Evolutionary conservation across 2,113 vertebrate species (phyloP), one percentile per base, ranked within the genome.

Genomic region (Puntigrus tetrazona): DNA sequence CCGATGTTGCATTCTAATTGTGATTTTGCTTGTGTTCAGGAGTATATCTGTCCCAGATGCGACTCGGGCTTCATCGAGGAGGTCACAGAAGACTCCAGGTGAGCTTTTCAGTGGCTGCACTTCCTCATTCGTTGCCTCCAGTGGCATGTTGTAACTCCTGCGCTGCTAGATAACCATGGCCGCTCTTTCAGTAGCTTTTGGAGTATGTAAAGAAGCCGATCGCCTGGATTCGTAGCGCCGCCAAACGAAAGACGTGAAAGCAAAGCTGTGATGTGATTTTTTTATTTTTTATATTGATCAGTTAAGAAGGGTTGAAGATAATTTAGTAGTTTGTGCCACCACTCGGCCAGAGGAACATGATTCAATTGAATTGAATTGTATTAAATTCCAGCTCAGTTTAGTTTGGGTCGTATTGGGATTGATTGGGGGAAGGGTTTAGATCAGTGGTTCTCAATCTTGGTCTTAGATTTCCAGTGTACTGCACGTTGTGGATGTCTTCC

Each of bases 31-130:
- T 89, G 63, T 90, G 86, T 92, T 50, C 90, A 98, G 97, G 97
- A 98, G 83, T 98, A 96, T 89, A 97, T 95, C 47, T 98, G 97
- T 89, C 97, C 97, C 4, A 92, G 96, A 88, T 98, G 97, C 89
- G 96, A 98, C 80, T 98, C 97, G 0, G 97, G 96, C 78, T 98
- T 98, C 83, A 97, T 98, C 20, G 97, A 98, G 88, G 97, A 98
- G 93, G 96, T 98, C 89, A 97, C 97, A 27, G 97, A 97, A 88
- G 96, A 98, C 88, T 97, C 97, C 93, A 97, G 97, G 97, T 98
- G 92, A 88, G 87, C 57, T 84, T 57, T 43, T 11, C 22, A 22
- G 2, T 36, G 18, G 10, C n/a, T 67, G 22, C 25, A 52, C 78
- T 61, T 70, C 61, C 27, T 81, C 18, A 41, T 74, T 80, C 65